Conservation (phyloP, 2,113 vertebrate genomes). For the Cyprinus carpio region DNA sequence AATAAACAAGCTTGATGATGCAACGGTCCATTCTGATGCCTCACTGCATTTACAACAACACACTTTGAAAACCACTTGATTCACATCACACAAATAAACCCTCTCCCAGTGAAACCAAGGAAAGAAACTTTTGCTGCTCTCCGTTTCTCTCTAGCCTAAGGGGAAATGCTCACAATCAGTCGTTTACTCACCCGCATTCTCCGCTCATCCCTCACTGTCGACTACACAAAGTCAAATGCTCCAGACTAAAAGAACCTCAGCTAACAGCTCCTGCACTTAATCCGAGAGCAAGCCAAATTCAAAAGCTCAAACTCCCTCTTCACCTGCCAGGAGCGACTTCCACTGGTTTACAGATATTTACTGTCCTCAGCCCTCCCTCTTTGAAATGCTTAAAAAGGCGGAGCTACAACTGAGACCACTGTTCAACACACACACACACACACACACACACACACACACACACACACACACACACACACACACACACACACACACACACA, state of each 20-base stretch:
- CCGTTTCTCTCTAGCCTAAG: conserved; percentile 1
- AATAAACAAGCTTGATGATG: conserved; percentile 48
- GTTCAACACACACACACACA: conserved; percentile 20
- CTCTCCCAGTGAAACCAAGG: conserved; percentile 24
- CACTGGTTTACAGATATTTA: conserved; percentile 11
- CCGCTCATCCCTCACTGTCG: conserved; percentile 27
- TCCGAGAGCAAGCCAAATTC: neutral
- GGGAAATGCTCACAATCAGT: conserved; percentile 1
- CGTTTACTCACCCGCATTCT: conserved; percentile 28
- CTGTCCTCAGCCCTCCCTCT: neutral
- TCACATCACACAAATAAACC: conserved; percentile 6
- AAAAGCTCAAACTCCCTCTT: conserved; percentile 1
- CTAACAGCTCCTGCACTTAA: neutral
- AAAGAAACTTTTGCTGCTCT: conserved; percentile 5
- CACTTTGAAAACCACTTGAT: neutral
- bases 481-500: too few species aligned
- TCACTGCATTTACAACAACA: conserved; percentile 2
- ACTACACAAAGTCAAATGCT: neutral
- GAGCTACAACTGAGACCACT: conserved; percentile 34
- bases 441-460: conserved; percentile 31
- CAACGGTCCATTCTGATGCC: conserved; percentile 27
- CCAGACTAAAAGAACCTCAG: neutral
- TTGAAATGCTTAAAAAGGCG: conserved; percentile 39
- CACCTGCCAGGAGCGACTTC: neutral
- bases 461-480: conserved; percentile 35